Evolutionary conservation across 1,140 invertebrate species (phyloP).

Genomic region (Bombus cullumanus): DNA sequence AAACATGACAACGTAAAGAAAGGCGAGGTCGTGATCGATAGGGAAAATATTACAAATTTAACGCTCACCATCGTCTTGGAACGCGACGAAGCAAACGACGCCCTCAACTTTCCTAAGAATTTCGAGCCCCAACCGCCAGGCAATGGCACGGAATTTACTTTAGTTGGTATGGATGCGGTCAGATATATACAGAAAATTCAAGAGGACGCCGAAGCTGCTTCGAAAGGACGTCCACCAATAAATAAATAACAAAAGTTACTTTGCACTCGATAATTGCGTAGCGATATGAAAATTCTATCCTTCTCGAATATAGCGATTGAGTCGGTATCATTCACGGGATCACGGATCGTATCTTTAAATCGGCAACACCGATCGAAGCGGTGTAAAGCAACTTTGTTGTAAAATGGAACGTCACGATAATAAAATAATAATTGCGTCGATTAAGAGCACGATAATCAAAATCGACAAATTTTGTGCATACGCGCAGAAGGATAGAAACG

Average conservation of each 20-base stretch:
- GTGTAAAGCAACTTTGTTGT: slow-evolving; percentile 3
- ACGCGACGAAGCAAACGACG: slow-evolving; percentile 51
- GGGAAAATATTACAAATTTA: slow-evolving; percentile 56
- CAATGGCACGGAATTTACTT: slow-evolving; percentile 44
- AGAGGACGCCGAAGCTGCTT: neutral
- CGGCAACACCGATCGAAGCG: slow-evolving; percentile 12
- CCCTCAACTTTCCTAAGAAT: slow-evolving; percentile 62
- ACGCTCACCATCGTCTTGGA: slow-evolving; percentile 64
- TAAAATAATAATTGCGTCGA: slow-evolving; percentile 18
- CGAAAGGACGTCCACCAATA: neutral
- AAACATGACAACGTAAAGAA: slow-evolving; percentile 11
- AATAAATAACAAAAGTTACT: neutral
- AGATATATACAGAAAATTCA: slow-evolving; percentile 54
- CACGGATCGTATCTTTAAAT: slow-evolving; percentile 36
- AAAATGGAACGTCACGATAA: neutral
- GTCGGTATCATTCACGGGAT: neutral
- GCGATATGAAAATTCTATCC: neutral
- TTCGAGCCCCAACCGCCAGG: slow-evolving; percentile 30
- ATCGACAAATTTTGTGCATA: neutral
- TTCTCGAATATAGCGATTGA: neutral
- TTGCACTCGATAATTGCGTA: neutral
- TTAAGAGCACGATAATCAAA: slow-evolving; percentile 29
- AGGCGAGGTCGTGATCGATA: slow-evolving; percentile 51
- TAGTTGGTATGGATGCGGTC: slow-evolving; percentile 49
- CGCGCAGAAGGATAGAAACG: neutral